Evolutionary conservation across 2,113 vertebrate species (phyloP), one percentile per base, ranked within the genome.

Genomic region (Fukomys damarensis): DNA sequence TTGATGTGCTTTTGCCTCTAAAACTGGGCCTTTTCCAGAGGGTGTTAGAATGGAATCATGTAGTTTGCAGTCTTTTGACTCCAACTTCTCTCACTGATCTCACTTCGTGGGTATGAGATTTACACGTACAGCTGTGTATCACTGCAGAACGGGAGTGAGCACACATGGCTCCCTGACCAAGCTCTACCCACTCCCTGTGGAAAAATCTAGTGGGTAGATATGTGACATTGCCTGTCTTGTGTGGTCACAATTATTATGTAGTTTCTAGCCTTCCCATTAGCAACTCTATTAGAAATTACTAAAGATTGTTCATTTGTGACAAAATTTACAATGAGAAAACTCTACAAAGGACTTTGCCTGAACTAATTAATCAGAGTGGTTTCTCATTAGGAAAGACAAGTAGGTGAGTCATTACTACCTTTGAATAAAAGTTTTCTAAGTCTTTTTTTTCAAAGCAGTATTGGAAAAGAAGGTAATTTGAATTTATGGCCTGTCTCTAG

Each of bases 401-500:
- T 83, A 30, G 22, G 35, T 65, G 70, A 59, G 19, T n/a, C 52
- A 63, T 96, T 91, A 58, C 41, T 77, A 74, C 76, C 61, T 56
- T 72, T 86, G 43, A 59, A 16, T 77, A 38, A 89, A 95, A 80
- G 65, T 82, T 95, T 86, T 54, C 38, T 28, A 5, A 70, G 43
- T 74, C 66, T 74, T 95, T 80, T 56, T 92, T 97, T 63, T 83
- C 28, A 70, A 58, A 86, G 66, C 77, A 76, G 30, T 35, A 41
- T 70, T 77, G 72, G 86, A 66, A 91, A 80, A 68, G 79, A 89
- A 95, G 52, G 65, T 91, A 80, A 97, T 95, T 93, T 95, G 86
- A 63, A 95, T 96, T 95, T 93, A 85, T 92, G 49, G 32, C 30
- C 26, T 96, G 63, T 86, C 91, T 95, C 65, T 93, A 85, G 79